phyloP scores from a whole-genome alignment of 2,888 invertebrate species.

The Caenorhabditis sp. region DNA sequence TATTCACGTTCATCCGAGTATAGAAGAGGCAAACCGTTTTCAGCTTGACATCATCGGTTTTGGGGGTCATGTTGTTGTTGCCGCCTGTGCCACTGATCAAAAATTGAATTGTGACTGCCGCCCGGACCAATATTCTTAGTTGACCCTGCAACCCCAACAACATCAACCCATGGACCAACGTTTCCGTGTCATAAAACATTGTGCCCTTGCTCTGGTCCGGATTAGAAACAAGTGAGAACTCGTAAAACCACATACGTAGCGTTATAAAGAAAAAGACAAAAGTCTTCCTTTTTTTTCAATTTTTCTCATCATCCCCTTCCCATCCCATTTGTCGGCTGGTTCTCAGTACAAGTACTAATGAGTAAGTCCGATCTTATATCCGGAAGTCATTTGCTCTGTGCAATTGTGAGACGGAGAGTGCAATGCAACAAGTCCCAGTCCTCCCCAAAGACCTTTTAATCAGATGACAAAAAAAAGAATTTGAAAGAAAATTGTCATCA shows the following conservation, averaged over 20 bases:
- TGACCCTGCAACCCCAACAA: neutral
- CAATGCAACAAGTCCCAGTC: too few species aligned
- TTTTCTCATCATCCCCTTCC: neutral
- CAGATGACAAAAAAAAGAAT: neutral
- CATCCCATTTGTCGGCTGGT: neutral
- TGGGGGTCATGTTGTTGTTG: neutral
- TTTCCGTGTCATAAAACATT: constrained; percentile 61
- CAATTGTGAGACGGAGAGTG: neutral
- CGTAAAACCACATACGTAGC: constrained; percentile 7
- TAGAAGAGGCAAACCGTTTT: neutral
- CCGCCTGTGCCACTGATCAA: constrained; percentile 21
- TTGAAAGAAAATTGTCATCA: neutral
- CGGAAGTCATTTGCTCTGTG: constrained; percentile 7
- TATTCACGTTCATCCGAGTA: neutral
- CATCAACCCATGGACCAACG: neutral
- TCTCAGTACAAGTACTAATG: constrained; percentile 1
- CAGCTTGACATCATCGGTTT: constrained; percentile 32
- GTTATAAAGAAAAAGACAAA: neutral
- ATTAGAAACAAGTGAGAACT: neutral
- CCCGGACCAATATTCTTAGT: constrained; percentile 18
- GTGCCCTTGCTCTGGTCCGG: constrained; percentile 1
- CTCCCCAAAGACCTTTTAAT: constrained; percentile 3
- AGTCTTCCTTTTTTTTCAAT: neutral
- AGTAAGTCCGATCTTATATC: neutral
- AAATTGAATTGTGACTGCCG: constrained; percentile 22